Evolutionary conservation across 2,113 vertebrate species (phyloP).

Genomic region (Ceyx cyanopectus): DNA sequence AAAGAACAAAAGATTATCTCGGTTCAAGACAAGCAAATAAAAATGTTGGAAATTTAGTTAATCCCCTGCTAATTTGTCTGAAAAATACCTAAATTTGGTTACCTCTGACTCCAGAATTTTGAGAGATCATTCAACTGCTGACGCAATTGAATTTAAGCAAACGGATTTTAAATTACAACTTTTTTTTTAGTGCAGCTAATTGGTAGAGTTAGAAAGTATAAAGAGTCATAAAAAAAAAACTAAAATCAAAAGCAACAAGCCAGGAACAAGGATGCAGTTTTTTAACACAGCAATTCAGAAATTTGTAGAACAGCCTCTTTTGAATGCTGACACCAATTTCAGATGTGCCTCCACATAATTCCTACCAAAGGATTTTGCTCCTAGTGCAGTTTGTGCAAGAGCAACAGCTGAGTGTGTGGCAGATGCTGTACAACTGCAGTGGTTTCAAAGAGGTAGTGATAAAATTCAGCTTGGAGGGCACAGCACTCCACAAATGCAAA

Average conservation of each 20-base stretch:
- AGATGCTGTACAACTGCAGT: not conserved
- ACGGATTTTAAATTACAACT: constrained; percentile 5
- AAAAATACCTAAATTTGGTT: constrained; percentile 26
- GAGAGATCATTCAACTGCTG: constrained; percentile 14
- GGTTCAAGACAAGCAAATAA: constrained; percentile 45
- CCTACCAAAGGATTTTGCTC: not conserved
- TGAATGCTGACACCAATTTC: not conserved
- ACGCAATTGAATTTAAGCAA: constrained; percentile 41
- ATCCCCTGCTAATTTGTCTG: not conserved
- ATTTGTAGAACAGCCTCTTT: not conserved
- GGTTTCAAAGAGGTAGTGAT: not conserved
- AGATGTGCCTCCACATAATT: not conserved
- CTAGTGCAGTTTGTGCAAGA: not conserved
- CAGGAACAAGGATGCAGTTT: not conserved
- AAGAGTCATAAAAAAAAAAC: not conserved
- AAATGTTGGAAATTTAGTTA: constrained; percentile 67
- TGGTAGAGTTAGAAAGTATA: constrained; percentile 5
- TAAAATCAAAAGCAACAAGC: not conserved
- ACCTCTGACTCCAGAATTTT: constrained; percentile 35
- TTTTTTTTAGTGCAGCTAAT: constrained; percentile 1
- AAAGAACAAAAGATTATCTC: constrained; percentile 59
- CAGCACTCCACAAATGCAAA: not conserved
- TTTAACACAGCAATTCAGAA: not conserved
- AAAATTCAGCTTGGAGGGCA: not conserved
- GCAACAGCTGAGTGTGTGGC: not conserved